Conservation (phyloP, 2,113 vertebrate genomes). For the Macrotis lagotis region DNA sequence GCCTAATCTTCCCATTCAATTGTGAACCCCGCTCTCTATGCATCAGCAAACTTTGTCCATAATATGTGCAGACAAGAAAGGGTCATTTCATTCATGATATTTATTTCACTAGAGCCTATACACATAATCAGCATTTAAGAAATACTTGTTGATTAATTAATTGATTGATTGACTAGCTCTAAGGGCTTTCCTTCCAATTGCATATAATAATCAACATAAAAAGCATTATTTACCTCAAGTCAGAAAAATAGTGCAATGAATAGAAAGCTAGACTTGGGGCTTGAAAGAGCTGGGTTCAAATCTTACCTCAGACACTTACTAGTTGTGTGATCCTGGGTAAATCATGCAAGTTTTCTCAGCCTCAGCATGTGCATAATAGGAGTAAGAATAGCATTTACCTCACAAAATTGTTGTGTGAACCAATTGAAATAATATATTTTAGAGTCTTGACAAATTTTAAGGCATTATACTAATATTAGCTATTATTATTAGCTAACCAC, state of each 20-base stretch:
- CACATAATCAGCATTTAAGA: background rate
- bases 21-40: background rate
- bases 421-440: background rate
- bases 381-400: background rate
- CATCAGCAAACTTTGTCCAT: background rate
- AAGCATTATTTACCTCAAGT: too few relatives aligned
- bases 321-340: background rate
- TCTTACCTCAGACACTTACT: background rate
- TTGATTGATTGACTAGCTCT: background rate
- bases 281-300: background rate
- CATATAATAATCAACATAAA: too few relatives aligned
- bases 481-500: background rate
- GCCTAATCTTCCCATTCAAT: background rate
- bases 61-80: background rate
- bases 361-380: background rate
- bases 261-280: too few relatives aligned
- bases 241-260: too few relatives aligned
- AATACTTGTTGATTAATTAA: background rate
- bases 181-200: too few relatives aligned
- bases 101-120: background rate
- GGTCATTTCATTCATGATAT: background rate
- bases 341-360: background rate
- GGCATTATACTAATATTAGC: background rate
- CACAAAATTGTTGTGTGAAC: background rate
- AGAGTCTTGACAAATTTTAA: background rate